phyloP scores from a whole-genome alignment of 2,797 vertebrate genomes.

The Gambelia wislizenii region DNA sequence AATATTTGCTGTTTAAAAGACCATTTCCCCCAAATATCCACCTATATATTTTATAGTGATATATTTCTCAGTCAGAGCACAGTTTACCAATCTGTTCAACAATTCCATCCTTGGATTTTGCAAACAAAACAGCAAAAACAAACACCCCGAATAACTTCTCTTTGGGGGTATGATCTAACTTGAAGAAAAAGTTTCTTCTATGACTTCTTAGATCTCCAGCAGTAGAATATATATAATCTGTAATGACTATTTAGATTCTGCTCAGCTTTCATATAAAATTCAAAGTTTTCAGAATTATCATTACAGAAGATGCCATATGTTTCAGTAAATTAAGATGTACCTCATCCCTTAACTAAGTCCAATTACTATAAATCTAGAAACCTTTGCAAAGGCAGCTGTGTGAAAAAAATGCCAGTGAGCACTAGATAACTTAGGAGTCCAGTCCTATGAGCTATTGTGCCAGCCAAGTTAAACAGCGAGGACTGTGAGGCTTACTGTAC shows the following conservation, averaged over 20 bases:
- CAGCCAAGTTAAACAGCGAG: neutral
- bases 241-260: neutral
- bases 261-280: constrained; percentile 13
- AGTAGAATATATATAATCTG: neutral
- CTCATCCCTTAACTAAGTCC: neutral
- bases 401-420: neutral
- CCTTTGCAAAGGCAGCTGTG: neutral
- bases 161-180: neutral
- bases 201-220: neutral
- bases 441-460: neutral
- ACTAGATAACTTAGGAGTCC: neutral
- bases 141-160: no score
- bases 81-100: neutral
- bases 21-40: neutral
- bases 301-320: neutral
- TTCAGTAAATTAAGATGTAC: neutral
- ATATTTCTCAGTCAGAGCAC: neutral
- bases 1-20: constrained; percentile 19
- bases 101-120: neutral
- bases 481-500: no score
- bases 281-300: neutral
- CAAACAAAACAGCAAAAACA: neutral
- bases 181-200: neutral
- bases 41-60: neutral
- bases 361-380: neutral